Percentiles rank a stretch among this genome's conserved stretches.
These are phyloP conservation scores for Phrynocephalus vlangalii DNA, from an alignment of 2,797 vertebrate species.

Conservation along the genomic window DNA sequence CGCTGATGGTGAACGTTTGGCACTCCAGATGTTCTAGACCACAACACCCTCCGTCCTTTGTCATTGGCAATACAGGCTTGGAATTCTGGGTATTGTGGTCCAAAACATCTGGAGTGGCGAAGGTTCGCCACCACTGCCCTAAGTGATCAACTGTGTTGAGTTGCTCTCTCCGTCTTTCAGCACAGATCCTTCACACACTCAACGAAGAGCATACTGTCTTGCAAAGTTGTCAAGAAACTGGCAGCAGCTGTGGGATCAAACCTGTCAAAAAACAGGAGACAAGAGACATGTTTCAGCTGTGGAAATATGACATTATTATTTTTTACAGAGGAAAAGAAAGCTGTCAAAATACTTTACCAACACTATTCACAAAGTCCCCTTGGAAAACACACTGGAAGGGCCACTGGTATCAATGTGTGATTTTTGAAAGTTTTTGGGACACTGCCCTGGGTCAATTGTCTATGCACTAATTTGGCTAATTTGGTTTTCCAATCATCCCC, in stretches of 20 bases:
- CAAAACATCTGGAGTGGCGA: neutral
- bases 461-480: no score
- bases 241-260: slow-evolving; percentile 47
- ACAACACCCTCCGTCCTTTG: no score
- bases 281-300: slow-evolving; percentile 43
- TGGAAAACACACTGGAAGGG: neutral
- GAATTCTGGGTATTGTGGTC: no score
- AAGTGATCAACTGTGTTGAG: neutral
- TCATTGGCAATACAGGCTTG: no score
- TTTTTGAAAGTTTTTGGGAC: neutral
- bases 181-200: neutral
- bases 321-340: slow-evolving; percentile 24
- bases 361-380: neutral
- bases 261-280: slow-evolving; percentile 56
- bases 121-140: no score
- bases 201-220: neutral
- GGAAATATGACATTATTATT: neutral
- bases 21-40: no score
- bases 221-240: slow-evolving; percentile 9
- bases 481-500: neutral
- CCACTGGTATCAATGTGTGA: slow-evolving; percentile 1
- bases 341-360: slow-evolving; percentile 11
- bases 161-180: neutral
- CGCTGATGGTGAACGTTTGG: no score
- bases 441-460: neutral